A percentile compares a stretch with the other conserved stretches of the same genome.
Evolutionary conservation across 2,113 vertebrate species (phyloP).

Genomic region (Leptosomus discolor): DNA sequence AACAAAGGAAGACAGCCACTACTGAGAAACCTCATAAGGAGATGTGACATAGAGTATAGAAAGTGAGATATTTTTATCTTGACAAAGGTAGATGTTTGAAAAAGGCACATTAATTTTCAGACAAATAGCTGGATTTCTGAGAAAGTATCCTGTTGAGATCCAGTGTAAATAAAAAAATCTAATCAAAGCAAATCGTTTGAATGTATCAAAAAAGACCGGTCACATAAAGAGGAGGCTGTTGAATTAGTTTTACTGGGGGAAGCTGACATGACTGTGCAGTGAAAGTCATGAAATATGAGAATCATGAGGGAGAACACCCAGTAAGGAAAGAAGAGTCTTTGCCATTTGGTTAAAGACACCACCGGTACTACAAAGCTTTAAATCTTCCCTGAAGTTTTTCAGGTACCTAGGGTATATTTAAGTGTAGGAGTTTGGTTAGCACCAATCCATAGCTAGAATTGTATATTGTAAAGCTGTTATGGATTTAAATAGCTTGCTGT

Average conservation of each 20-base stretch:
- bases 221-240: background rate
- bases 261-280: background rate
- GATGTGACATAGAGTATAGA: background rate
- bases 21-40: background rate
- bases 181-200: background rate
- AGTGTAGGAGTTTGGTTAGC: background rate
- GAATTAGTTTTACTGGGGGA: background rate
- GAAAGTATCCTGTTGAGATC: background rate
- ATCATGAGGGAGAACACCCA: background rate
- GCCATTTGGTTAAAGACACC: background rate
- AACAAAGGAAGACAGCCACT: background rate
- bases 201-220: background rate
- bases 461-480: background rate
- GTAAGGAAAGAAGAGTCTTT: background rate
- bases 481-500: background rate
- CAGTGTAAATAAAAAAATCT: background rate
- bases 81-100: background rate
- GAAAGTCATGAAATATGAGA: background rate
- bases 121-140: background rate
- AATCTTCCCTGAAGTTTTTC: background rate
- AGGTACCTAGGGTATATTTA: background rate
- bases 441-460: background rate
- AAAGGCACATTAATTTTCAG: background rate
- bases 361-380: background rate
- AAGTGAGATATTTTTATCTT: conserved; percentile 9